Base-by-base conservation (phyloP, 2,888 invertebrate genomes). In the Ormyrus labotus region DNA sequence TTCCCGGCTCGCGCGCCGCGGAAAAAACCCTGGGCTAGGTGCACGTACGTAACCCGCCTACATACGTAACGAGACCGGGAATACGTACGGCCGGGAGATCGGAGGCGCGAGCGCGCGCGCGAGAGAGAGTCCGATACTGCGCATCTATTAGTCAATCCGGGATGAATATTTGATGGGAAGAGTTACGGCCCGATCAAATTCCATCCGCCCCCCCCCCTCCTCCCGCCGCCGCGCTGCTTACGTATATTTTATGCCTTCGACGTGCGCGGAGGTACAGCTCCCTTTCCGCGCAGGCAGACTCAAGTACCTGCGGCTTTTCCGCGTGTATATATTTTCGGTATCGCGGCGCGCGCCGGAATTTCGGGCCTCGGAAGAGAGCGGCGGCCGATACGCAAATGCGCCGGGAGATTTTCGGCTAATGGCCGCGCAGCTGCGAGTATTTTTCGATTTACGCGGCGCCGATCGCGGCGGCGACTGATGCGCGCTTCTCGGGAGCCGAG, bases 101-200 rank as follows among this genome's bases (percentile, higher is more conserved):
- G 34, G 34, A 34, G 68, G 71, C n/a, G 6, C 57, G 63, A 4
- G 6, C 57, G 53, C 11, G 50, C 63, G 63, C 34, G 64, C n/a
- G 57, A 72, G 50, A 55, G 51, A 10, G 51, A 73, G 78, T 78
- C 68, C 73, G 74, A 70, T 78, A 85, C 84, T 83, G 82, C 83
- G 82, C 83, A 85, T 86, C 85, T 87, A 87, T 88, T 87, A 87
- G 87, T 87, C 87, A 87, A 87, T 86, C 83, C 83, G 61, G 83
- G 83, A 85, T 88, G 85, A 88, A 88, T 88, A 85, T 87, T 88
- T 88, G 85, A 87, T 87, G 81, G 81, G 76, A 81, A 85, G 85
- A 87, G 86, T 87, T 88, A 88, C 85, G 81, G 84, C 82, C 83
- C 84, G 84, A 87, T 87, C 87, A 86, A 88, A 87, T 86, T 86